These are phyloP conservation scores for Prunella himalayana DNA, from an alignment of 2,113 vertebrate species.

Conservation along the genomic window DNA sequence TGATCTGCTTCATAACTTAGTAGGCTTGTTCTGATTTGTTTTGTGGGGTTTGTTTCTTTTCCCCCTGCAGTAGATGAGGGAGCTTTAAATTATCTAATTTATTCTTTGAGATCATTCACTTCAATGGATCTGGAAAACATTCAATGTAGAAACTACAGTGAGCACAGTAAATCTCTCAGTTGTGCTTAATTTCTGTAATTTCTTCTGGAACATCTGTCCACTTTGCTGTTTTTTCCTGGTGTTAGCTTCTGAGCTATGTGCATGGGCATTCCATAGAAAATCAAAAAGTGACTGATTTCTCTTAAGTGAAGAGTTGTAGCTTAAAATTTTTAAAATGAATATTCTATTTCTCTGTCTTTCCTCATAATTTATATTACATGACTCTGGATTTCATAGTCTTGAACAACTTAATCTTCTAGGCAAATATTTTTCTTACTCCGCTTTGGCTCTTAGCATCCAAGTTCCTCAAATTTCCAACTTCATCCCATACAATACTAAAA, in stretches of 20 bases:
- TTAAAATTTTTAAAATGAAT: background rate
- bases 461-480: background rate
- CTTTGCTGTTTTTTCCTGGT: background rate
- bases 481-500: background rate
- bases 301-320: background rate
- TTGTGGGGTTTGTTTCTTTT: background rate
- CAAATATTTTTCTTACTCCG: background rate
- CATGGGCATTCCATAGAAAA: background rate
- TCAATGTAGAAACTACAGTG: background rate
- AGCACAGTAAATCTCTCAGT: background rate
- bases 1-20: background rate
- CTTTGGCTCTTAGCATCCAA: background rate
- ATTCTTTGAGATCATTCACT: background rate
- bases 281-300: background rate
- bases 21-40: background rate
- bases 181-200: background rate
- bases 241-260: background rate
- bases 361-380: background rate
- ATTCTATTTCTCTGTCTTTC: slow-evolving; percentile 5
- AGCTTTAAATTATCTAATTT: background rate
- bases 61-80: background rate
- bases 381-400: background rate
- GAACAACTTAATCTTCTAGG: background rate
- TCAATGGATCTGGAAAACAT: background rate
- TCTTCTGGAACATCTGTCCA: background rate